These are phyloP conservation scores for Balaeniceps rex DNA, from an alignment of 2,113 vertebrate species.

Conservation along the genomic window DNA sequence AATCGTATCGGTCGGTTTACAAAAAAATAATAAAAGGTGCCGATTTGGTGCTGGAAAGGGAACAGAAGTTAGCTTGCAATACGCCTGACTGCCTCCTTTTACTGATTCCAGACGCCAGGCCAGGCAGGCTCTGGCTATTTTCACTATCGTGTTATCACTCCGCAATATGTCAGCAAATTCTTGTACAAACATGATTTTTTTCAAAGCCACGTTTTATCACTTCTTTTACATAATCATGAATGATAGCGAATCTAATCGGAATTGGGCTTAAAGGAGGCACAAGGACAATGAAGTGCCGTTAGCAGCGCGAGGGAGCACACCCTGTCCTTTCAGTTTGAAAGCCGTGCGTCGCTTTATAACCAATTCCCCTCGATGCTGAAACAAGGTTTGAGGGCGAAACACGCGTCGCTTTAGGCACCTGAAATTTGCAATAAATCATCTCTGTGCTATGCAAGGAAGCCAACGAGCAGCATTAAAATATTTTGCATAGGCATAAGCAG, in stretches of 20 bases:
- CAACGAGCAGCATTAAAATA: background rate
- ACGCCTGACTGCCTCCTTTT: constrained; percentile 28
- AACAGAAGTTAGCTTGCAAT: background rate
- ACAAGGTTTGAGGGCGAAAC: background rate
- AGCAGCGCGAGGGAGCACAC: background rate
- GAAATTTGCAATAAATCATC: background rate
- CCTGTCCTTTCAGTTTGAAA: background rate
- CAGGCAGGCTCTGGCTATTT: constrained; percentile 64
- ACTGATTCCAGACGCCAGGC: constrained; percentile 50
- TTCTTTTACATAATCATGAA: constrained; percentile 66
- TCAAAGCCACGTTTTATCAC: constrained; percentile 48
- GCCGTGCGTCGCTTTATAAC: background rate
- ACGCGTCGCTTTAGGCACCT: background rate
- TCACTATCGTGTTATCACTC: constrained; percentile 67
- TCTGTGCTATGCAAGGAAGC: background rate
- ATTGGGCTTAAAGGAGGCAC: constrained; percentile 57
- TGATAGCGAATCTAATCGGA: constrained; percentile 77
- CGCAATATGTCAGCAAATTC: constrained; percentile 70
- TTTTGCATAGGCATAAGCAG: background rate
- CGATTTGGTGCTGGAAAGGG: background rate
- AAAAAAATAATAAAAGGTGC: background rate
- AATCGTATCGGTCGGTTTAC: background rate
- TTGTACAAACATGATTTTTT: constrained; percentile 58
- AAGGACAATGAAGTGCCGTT: background rate
- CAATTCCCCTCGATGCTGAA: background rate